Conservation (phyloP, 2,113 vertebrate genomes). For the Catharus bicknelli region DNA sequence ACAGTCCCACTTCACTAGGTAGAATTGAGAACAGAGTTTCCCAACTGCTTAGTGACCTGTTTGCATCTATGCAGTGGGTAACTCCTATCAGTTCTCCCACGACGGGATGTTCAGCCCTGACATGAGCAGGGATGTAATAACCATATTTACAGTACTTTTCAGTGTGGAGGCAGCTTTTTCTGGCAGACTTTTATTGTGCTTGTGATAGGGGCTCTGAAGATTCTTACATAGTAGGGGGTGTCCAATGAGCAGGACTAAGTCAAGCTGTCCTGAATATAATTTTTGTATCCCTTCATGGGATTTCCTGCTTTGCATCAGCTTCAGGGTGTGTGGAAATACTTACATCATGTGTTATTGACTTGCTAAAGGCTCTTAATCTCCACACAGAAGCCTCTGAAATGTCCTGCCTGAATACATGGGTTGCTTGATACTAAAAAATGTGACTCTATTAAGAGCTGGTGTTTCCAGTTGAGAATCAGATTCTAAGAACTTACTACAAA, state of each 20-base stretch:
- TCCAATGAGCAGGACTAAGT: background rate
- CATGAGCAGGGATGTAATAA: background rate
- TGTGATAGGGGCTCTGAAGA: background rate
- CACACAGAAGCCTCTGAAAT: background rate
- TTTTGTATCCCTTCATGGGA: background rate
- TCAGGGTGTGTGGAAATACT: background rate
- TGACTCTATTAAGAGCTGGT: background rate
- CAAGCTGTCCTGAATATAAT: background rate
- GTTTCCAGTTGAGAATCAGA: background rate
- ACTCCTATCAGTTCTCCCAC: background rate
- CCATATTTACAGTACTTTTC: too few species aligned
- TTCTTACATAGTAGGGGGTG: fast-evolving
- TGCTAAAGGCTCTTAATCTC: background rate
- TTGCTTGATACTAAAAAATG: background rate
- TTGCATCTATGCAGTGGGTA: background rate
- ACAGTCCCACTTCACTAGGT: fast-evolving
- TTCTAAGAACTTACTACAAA: background rate
- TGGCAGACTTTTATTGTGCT: background rate
- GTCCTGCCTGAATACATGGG: background rate
- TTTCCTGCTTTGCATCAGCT: background rate
- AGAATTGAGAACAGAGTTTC: background rate
- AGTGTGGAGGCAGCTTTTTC: background rate
- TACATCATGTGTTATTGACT: background rate
- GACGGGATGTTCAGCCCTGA: background rate
- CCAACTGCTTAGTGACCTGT: background rate